A percentile compares a stretch with the other conserved stretches of the same genome.
Evolutionary conservation across 1,140 invertebrate species (phyloP).

Genomic region (Trichonephila inaurata): DNA sequence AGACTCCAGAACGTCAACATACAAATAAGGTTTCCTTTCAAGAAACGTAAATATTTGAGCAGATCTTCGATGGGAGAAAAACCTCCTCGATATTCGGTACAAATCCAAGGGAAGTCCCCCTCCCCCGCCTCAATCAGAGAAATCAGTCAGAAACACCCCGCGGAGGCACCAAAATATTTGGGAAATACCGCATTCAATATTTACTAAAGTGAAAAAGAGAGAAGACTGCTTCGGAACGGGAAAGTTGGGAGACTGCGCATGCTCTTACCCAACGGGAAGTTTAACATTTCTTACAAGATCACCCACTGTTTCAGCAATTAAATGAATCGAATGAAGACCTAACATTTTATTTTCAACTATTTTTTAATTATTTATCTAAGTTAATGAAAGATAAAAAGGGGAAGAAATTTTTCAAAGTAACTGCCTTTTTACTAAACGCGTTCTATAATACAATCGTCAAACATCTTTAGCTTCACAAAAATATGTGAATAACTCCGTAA

Average conservation of each 20-base stretch:
- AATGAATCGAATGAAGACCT: too few species aligned
- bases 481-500: too few species aligned
- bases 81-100: background rate
- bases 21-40: background rate
- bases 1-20: background rate
- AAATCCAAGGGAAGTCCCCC: background rate
- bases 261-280: background rate
- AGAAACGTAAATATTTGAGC: background rate
- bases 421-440: too few species aligned
- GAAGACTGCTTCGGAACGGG: background rate
- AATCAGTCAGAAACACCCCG: constrained; percentile 7
- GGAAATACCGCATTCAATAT: constrained; percentile 48
- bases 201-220: constrained; percentile 26
- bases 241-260: background rate
- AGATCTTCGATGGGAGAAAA: background rate
- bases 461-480: too few species aligned
- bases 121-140: background rate
- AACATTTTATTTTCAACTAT: too few species aligned
- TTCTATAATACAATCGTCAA: too few species aligned
- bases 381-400: too few species aligned
- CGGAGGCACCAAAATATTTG: constrained; percentile 46
- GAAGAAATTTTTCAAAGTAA: too few species aligned
- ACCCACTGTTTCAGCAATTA: too few species aligned
- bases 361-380: too few species aligned
- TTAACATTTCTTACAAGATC: too few species aligned